A percentile compares a stretch with the other conserved stretches of the same genome.
These are phyloP conservation scores for Polyploca ridens DNA, from an alignment of 2,888 invertebrate genomes.

Conservation along the genomic window DNA sequence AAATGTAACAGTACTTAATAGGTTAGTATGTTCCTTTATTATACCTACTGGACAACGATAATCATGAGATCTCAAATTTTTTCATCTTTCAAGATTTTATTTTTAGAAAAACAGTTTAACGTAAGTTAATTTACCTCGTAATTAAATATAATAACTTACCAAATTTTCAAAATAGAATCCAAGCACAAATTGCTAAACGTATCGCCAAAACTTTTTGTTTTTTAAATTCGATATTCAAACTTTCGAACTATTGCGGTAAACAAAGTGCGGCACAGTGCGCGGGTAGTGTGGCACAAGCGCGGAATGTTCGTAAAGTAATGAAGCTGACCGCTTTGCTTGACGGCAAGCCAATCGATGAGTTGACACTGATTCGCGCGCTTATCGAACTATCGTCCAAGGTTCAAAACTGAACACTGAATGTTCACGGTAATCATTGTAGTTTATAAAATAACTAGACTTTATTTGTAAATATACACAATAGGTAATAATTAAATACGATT, in stretches of 20 bases:
- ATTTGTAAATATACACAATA: background rate
- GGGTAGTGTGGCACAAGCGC: constrained; percentile 25
- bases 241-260: constrained; percentile 13
- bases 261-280: constrained; percentile 5
- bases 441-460: background rate
- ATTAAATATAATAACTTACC: background rate
- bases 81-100: too few species aligned
- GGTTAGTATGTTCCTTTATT: background rate
- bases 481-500: background rate
- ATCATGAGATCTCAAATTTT: too few species aligned
- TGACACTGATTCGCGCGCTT: constrained; percentile 35
- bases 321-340: constrained; percentile 26
- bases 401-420: constrained; percentile 48
- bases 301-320: constrained; percentile 35
- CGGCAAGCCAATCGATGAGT: constrained; percentile 12
- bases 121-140: background rate
- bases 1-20: background rate
- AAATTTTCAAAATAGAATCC: background rate
- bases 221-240: constrained; percentile 1
- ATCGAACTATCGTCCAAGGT: constrained; percentile 68
- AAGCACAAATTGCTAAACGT: background rate
- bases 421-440: constrained; percentile 16
- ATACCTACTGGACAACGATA: too few species aligned
- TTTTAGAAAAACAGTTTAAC: background rate
- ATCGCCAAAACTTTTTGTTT: background rate